These are phyloP conservation scores for Bathybates hornii DNA, from an alignment of 2,113 vertebrate genomes.

Conservation along the genomic window DNA sequence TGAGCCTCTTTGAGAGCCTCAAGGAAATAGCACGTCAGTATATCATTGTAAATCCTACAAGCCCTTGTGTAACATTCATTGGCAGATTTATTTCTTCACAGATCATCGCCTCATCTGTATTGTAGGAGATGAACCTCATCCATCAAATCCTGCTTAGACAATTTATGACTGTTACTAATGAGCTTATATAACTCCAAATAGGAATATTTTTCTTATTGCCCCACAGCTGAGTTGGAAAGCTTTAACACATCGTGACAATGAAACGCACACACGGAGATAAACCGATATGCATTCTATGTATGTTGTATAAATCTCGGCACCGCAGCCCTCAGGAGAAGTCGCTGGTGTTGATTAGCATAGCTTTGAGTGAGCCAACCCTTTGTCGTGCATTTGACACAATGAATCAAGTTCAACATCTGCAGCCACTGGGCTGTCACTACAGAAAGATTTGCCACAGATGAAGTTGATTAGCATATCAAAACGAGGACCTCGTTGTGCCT, in stretches of 20 bases:
- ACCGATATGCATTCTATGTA: not conserved
- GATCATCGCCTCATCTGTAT: constrained; percentile 31
- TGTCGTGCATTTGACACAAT: constrained; percentile 55
- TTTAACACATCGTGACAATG: constrained; percentile 34
- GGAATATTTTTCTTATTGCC: constrained; percentile 13
- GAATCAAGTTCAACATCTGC: constrained; percentile 69
- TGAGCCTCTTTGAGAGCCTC: not conserved
- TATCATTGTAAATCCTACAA: not conserved
- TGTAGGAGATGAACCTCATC: not conserved
- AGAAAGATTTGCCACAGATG: constrained; percentile 49
- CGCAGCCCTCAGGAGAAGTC: constrained; percentile 30
- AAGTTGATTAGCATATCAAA: constrained; percentile 64
- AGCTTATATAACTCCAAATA: constrained; percentile 47
- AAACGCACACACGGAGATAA: not conserved
- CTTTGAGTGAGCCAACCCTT: constrained; percentile 66
- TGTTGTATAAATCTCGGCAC: not conserved
- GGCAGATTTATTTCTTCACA: constrained; percentile 19
- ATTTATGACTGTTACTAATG: constrained; percentile 27
- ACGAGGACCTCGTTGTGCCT: constrained; percentile 3
- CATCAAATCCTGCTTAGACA: constrained; percentile 5
- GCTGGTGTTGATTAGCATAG: constrained; percentile 67
- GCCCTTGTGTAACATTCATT: not conserved
- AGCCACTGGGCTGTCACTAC: constrained; percentile 42
- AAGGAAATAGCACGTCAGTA: not conserved
- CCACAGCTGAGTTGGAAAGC: constrained; percentile 11